Percentiles rank a stretch among this genome's conserved stretches.
These are phyloP conservation scores for Campoletis raptor DNA, from an alignment of 2,888 invertebrate genomes.

Conservation along the genomic window DNA sequence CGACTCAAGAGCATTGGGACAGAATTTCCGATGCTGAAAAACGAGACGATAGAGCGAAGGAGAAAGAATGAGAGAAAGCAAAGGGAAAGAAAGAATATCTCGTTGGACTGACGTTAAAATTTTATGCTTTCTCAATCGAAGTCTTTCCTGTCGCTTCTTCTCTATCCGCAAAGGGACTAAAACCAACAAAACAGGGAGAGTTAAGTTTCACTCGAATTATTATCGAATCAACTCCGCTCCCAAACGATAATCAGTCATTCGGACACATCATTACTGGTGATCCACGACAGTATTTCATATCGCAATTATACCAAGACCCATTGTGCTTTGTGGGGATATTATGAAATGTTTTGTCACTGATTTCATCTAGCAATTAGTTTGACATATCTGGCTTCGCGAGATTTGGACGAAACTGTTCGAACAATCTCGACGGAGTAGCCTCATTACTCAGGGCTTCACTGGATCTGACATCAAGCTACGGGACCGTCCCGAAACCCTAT, in stretches of 20 bases:
- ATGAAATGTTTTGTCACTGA: slow-evolving; percentile 12
- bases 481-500: not conserved
- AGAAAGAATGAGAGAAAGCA: not conserved
- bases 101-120: slow-evolving; percentile 11
- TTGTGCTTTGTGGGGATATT: slow-evolving; percentile 17
- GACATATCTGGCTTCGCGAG: not conserved
- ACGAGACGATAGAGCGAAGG: slow-evolving; percentile 6
- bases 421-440: slow-evolving; percentile 5
- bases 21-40: slow-evolving; percentile 38
- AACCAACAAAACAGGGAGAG: not conserved
- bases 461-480: not conserved
- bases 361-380: slow-evolving; percentile 15
- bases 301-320: slow-evolving; percentile 10
- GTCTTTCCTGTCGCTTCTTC: not conserved
- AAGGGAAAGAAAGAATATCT: not conserved
- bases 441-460: slow-evolving; percentile 13
- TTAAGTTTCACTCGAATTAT: slow-evolving; percentile 23
- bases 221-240: not conserved
- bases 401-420: slow-evolving; percentile 10
- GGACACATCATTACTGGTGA: not conserved
- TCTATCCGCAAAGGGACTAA: not conserved
- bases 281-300: slow-evolving; percentile 5
- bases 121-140: slow-evolving; percentile 22
- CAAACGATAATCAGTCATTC: slow-evolving; percentile 39
- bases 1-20: slow-evolving; percentile 10